Percentiles rank a stretch among this genome's conserved stretches.
Evolutionary conservation across 2,113 vertebrate species (phyloP).

Genomic region (Sebastes fasciatus): DNA sequence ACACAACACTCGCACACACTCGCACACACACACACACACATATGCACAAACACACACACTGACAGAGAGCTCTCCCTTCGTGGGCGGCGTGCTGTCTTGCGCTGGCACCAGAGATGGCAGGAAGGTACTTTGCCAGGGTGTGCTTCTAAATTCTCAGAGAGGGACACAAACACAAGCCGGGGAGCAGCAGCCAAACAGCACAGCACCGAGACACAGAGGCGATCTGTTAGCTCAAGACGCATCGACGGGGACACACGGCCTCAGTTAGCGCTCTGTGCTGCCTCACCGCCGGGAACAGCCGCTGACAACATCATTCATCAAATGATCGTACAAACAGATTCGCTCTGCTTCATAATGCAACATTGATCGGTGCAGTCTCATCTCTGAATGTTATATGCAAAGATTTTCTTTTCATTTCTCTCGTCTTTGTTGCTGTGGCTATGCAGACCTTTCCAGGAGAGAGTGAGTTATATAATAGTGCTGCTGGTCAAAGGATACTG

Average conservation of each 20-base stretch:
- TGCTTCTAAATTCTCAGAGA: conserved; percentile 73
- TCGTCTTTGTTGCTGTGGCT: background rate
- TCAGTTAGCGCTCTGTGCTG: conserved; percentile 35
- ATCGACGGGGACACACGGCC: conserved; percentile 22
- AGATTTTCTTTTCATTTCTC: conserved; percentile 4
- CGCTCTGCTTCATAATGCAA: conserved; percentile 41
- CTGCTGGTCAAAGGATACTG: conserved; percentile 66
- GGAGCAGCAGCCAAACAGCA: conserved; percentile 55
- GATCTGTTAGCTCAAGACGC: conserved; percentile 49
- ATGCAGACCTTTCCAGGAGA: conserved; percentile 51
- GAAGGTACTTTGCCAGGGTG: conserved; percentile 78
- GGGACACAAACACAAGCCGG: conserved; percentile 57
- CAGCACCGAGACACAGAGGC: conserved; percentile 45
- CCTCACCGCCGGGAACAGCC: conserved; percentile 34
- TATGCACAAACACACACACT: conserved; percentile 59
- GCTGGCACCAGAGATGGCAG: conserved; percentile 72
- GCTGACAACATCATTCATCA: conserved; percentile 59
- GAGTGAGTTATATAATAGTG: conserved; percentile 58
- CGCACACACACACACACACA: conserved; percentile 55
- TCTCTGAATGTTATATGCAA: conserved; percentile 41
- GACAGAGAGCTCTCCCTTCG: conserved; percentile 71
- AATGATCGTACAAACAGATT: conserved; percentile 45
- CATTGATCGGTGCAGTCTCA: conserved; percentile 37
- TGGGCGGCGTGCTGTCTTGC: conserved; percentile 60
- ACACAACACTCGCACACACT: conserved; percentile 63